phyloP scores from a whole-genome alignment of 2,797 vertebrate species.

The Coccyzus lansbergi region DNA sequence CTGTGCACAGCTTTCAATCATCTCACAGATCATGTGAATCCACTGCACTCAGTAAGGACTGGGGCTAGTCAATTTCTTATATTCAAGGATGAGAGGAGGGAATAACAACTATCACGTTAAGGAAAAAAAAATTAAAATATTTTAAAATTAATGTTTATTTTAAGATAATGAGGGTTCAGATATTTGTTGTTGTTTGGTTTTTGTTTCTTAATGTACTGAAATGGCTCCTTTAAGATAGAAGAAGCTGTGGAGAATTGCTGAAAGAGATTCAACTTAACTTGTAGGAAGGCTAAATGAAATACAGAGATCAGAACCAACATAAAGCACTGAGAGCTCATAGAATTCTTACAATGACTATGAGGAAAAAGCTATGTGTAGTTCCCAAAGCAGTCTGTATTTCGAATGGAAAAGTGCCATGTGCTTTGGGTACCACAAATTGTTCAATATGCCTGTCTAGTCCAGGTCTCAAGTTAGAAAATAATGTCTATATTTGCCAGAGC shows the following conservation, averaged over 20 bases:
- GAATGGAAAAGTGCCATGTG: background rate
- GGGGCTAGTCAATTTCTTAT: background rate
- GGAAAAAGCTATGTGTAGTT: background rate
- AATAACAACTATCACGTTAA: background rate
- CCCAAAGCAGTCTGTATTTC: background rate
- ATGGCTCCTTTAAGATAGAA: background rate
- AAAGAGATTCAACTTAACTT: background rate
- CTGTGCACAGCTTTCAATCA: background rate
- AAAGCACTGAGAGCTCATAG: background rate
- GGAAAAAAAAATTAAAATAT: background rate
- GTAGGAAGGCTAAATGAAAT: background rate
- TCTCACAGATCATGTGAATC: background rate
- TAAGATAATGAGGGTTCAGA: background rate
- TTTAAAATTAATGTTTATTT: background rate
- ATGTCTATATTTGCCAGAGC: background rate
- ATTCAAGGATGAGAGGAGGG: background rate
- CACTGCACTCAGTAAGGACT: background rate
- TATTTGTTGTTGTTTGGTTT: background rate
- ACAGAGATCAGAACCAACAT: background rate
- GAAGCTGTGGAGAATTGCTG: background rate
- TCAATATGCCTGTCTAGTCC: background rate
- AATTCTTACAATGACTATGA: background rate
- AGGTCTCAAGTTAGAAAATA: background rate
- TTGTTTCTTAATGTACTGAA: background rate
- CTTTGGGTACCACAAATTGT: background rate